These are phyloP conservation scores for Holocentrus rufus DNA, from an alignment of 2,797 vertebrate genomes.

Conservation along the genomic window DNA sequence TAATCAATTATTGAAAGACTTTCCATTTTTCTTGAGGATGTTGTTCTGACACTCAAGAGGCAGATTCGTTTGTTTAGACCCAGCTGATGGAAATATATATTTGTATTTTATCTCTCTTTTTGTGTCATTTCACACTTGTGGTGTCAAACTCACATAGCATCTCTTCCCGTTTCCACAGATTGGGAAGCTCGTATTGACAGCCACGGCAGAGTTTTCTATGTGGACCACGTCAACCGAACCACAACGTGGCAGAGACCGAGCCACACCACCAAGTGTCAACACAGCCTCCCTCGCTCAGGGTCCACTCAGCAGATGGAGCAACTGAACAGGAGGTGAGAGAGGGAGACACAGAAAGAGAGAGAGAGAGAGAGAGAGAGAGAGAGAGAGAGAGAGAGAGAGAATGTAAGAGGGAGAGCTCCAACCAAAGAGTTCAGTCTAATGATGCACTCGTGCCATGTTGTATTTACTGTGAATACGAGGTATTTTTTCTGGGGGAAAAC, in stretches of 20 bases:
- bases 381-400: neutral
- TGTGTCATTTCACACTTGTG: neutral
- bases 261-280: conserved; percentile 83
- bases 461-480: no score
- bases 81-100: no score
- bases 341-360: neutral
- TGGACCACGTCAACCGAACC: conserved; percentile 95
- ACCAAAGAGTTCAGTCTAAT: no score
- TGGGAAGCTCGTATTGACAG: conserved; percentile 99
- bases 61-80: no score
- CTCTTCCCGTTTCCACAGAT: conserved; percentile 81
- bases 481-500: no score
- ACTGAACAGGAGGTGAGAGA: conserved; percentile 91
- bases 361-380: neutral
- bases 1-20: no score
- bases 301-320: conserved; percentile 99
- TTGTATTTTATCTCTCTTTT: no score
- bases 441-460: no score
- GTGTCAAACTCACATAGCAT: neutral
- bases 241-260: conserved; percentile 97
- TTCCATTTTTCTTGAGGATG: no score
- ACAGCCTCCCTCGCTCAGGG: conserved; percentile 88
- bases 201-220: conserved; percentile 96
- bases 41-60: no score
- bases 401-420: neutral